These are phyloP conservation scores for Tineola bisselliella DNA, from an alignment of 2,888 invertebrate genomes.

Conservation along the genomic window DNA sequence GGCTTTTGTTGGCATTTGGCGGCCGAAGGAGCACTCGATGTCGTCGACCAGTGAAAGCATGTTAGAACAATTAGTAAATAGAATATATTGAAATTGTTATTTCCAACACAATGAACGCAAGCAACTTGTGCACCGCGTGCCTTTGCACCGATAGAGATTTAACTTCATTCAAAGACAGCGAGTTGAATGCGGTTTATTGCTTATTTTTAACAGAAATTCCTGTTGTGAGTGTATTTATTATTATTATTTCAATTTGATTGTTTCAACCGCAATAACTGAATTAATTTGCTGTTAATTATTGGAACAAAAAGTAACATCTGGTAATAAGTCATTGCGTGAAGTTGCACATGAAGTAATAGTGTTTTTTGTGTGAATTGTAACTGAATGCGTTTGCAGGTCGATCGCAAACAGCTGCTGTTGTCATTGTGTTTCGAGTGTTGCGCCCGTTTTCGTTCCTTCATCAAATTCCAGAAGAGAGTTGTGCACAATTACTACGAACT, in stretches of 20 bases:
- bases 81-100: not conserved
- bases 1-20: no score
- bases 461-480: not conserved
- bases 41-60: no score
- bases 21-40: no score
- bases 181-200: conserved; percentile 32
- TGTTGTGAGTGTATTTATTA: conserved; percentile 26
- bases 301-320: no score
- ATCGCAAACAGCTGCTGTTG: conserved; percentile 15
- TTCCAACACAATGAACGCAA: not conserved
- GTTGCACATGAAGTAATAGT: no score
- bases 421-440: conserved; percentile 17
- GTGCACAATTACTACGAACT: not conserved
- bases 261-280: not conserved
- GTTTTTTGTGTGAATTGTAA: not conserved
- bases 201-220: conserved; percentile 51
- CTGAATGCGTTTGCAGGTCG: conserved; percentile 22
- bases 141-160: conserved; percentile 39
- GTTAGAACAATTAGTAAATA: no score
- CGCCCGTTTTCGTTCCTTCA: not conserved
- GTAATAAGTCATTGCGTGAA: no score
- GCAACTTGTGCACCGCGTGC: conserved; percentile 40
- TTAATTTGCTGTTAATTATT: not conserved
- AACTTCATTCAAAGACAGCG: conserved; percentile 34
- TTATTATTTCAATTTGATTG: not conserved